phyloP scores from a whole-genome alignment of 1,140 invertebrate genomes.

The Eriosoma lanigerum region DNA sequence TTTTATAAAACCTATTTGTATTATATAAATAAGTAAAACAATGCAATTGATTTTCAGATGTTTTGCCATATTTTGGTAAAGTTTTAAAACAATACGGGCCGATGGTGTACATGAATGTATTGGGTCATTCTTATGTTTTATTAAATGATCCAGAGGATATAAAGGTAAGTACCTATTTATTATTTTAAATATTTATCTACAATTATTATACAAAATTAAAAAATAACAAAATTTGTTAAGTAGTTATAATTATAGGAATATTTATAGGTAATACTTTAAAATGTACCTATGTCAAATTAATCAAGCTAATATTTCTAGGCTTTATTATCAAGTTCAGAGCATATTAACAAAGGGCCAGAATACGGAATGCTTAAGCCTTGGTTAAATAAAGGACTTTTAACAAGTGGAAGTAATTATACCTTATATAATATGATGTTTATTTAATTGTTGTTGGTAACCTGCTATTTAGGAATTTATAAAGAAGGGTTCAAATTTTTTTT shows the following conservation, averaged over 20 bases:
- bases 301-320: slow-evolving; percentile 4
- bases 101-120: slow-evolving; percentile 13
- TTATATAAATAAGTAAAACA: not conserved
- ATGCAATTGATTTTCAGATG: slow-evolving; percentile 24
- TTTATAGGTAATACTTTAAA: too few species aligned
- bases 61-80: slow-evolving; percentile 18
- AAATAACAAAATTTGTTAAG: not conserved
- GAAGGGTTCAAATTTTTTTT: too few species aligned
- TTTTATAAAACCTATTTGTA: too few species aligned
- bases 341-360: slow-evolving; percentile 53
- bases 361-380: slow-evolving; percentile 52
- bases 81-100: slow-evolving; percentile 26
- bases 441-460: too few species aligned
- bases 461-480: too few species aligned
- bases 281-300: not conserved
- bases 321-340: slow-evolving; percentile 40
- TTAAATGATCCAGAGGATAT: slow-evolving; percentile 43
- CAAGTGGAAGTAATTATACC: slow-evolving; percentile 52
- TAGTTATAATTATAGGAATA: too few species aligned
- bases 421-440: not conserved
- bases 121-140: slow-evolving; percentile 28
- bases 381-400: slow-evolving; percentile 53
- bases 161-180: slow-evolving; percentile 4
- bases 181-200: not conserved
- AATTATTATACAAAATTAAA: not conserved